Evolutionary conservation across 2,888 invertebrate species (phyloP), one percentile per base, ranked within the genome.

Genomic region (Portevinia maculata): DNA sequence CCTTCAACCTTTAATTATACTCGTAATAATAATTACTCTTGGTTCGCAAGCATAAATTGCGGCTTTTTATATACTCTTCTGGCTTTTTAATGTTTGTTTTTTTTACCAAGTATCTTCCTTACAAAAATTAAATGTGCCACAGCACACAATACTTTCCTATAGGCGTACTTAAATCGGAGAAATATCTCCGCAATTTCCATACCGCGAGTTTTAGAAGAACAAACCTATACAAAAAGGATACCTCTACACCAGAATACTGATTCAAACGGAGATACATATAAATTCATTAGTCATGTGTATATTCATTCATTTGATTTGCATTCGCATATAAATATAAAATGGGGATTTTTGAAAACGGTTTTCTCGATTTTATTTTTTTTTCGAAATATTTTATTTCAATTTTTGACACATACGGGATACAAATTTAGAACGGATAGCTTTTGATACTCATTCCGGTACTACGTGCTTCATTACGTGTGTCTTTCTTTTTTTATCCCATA

Each of bases 1-100:
- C 41, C 64, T 64, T 65, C 64, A 65, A 17, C 65, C 30, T 65
- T 53, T 41, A 65, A 65, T 53, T 65, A 65, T 41, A 8, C 52
- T 13, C 52, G 13, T 19, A 41, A 41, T 30, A 41, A 39, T 65
- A 52, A 65, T 65, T 32, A 30, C 39, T 52, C 52, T 39, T 41
- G 50, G 5, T 13, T 17, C 24, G 24, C 5, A 3, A 48, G 62
- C 34, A 39, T 52, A 52, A 64, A 64, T 39, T 64, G 50, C 30
- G 52, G 50, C 28, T 37, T 37, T 50, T 21, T 48, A 28, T 50
- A 24, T 21, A 62, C 48, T 28, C 39, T 37, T n/a, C 13, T 6
- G 13, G 8, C 19, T 34, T 1, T 19, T n/a, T n/a, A n/a, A n/a
- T n/a, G n/a, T n/a, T n/a, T n/a, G n/a, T 11, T 19, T 32, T 34